phyloP scores from a whole-genome alignment of 2,797 vertebrate genomes.

The Leptatherina wallacei region DNA sequence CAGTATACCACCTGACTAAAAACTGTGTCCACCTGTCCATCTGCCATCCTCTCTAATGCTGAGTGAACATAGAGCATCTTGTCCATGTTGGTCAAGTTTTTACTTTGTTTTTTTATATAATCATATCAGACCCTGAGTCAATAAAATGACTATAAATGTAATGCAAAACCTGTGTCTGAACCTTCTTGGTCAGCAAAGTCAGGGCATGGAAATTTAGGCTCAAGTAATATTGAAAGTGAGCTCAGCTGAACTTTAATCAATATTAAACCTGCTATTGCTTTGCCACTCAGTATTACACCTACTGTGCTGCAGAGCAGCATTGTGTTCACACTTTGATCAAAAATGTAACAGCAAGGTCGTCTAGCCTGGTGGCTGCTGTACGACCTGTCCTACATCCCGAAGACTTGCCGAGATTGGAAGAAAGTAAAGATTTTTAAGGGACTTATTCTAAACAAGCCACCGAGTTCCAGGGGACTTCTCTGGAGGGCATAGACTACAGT shows the following conservation, averaged over 20 bases:
- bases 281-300: conserved; percentile 35
- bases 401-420: conserved; percentile 24
- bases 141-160: conserved; percentile 38
- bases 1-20: too few species aligned
- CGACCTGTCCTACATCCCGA: conserved; percentile 24
- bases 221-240: conserved; percentile 36
- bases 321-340: conserved; percentile 23
- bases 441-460: conserved; percentile 45
- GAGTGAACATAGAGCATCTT: neutral
- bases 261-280: conserved; percentile 43
- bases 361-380: conserved; percentile 6
- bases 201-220: conserved; percentile 43
- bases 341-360: conserved; percentile 36
- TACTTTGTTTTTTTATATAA: conserved; percentile 10
- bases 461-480: conserved; percentile 53
- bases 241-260: conserved; percentile 52
- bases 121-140: conserved; percentile 24
- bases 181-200: conserved; percentile 55
- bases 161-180: conserved; percentile 44
- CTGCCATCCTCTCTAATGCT: conserved; percentile 19
- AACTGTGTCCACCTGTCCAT: conserved; percentile 40
- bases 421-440: conserved; percentile 51
- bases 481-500: conserved; percentile 31
- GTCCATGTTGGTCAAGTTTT: neutral
- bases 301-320: conserved; percentile 21